Conservation (phyloP, 92 coral and sea anemone species). For the Pocillopora grandis region DNA sequence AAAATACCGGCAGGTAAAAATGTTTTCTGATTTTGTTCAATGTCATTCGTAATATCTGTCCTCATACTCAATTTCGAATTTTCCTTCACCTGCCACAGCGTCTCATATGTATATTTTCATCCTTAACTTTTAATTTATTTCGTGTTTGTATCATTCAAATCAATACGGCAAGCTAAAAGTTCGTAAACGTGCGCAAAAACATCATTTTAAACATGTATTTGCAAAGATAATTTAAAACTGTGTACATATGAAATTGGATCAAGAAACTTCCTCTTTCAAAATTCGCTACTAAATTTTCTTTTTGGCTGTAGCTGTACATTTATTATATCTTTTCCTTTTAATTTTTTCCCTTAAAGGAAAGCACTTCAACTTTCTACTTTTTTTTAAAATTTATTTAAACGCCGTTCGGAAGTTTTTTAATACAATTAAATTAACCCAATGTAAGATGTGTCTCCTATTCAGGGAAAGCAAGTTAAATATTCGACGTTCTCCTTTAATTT, state of each 20-base stretch:
- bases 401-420: too few species aligned
- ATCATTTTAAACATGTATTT: conserved; percentile 23
- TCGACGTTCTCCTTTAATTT: too few species aligned
- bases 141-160: conserved; percentile 19
- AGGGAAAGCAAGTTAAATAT: too few species aligned
- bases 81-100: conserved; percentile 4
- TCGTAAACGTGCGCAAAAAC: conserved; percentile 10
- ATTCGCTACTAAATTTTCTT: not conserved
- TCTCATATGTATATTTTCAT: not conserved
- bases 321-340: too few species aligned
- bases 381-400: too few species aligned
- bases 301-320: too few species aligned
- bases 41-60: not conserved
- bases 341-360: too few species aligned
- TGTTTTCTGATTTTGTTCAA: not conserved
- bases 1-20: not conserved
- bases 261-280: conserved; percentile 2
- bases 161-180: not conserved
- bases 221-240: not conserved
- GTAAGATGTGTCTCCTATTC: too few species aligned
- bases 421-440: too few species aligned
- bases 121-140: conserved; percentile 13
- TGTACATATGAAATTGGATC: conserved; percentile 9
- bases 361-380: too few species aligned
- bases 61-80: not conserved